Evolutionary conservation across 1,140 invertebrate genomes (phyloP).

Genomic region (Platorchestia sp.): DNA sequence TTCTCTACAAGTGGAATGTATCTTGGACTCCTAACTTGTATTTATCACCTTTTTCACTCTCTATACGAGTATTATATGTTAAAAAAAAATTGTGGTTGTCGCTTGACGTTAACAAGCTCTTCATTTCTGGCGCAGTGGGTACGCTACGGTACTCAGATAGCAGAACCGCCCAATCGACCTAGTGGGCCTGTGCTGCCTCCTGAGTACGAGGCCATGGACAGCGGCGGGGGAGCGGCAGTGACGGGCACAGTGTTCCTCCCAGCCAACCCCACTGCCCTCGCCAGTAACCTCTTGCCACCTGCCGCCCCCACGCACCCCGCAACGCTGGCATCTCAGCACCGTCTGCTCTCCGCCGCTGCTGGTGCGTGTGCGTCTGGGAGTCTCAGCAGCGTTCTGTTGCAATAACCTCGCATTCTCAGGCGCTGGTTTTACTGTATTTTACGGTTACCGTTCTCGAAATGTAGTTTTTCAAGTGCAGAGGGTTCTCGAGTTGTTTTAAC

Average conservation of each 20-base stretch:
- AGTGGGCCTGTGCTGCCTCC: slow-evolving; percentile 81
- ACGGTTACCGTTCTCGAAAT: neutral
- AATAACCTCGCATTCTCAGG: neutral
- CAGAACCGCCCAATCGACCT: slow-evolving; percentile 87
- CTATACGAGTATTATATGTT: no score
- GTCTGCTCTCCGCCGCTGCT: neutral
- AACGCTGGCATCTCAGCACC: neutral
- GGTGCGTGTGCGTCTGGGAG: neutral
- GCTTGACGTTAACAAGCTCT: neutral
- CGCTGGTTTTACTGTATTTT: neutral
- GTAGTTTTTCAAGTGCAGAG: no score
- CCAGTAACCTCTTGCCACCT: slow-evolving; percentile 52
- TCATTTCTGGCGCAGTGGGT: slow-evolving; percentile 76
- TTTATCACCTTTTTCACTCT: no score
- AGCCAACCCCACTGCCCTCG: slow-evolving; percentile 26
- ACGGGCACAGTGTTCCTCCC: neutral
- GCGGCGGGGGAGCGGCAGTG: neutral
- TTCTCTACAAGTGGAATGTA: no score
- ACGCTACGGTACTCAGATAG: slow-evolving; percentile 88
- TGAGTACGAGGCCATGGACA: neutral
- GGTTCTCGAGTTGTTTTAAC: no score
- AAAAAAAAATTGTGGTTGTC: no score
- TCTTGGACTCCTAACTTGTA: no score
- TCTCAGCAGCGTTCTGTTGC: neutral
- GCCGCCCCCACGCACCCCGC: neutral